Evolutionary conservation across 2,797 vertebrate genomes (phyloP).

Genomic region (Neosilurus hyrtlii): DNA sequence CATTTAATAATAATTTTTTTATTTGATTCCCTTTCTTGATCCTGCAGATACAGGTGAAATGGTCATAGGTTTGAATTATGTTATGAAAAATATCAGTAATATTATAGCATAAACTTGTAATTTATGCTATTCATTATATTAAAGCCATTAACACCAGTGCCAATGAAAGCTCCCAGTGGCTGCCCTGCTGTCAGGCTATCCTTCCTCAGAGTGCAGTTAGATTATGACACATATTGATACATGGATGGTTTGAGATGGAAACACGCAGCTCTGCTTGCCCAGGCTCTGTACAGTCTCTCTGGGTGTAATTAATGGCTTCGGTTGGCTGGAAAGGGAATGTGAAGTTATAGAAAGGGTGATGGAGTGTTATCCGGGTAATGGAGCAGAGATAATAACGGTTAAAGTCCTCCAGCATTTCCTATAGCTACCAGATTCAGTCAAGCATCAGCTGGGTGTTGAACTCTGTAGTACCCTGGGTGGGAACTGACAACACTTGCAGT

Average conservation of each 20-base stretch:
- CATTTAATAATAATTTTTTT: background rate
- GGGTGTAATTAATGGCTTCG: conserved; percentile 49
- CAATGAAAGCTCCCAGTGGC: conserved; percentile 4
- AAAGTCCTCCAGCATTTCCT: conserved; percentile 52
- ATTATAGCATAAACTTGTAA: background rate
- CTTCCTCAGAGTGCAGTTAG: conserved; percentile 34
- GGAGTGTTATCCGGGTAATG: conserved; percentile 47
- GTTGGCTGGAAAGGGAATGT: conserved; percentile 49
- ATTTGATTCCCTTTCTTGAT: background rate
- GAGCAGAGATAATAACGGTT: conserved; percentile 51
- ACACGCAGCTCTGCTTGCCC: conserved; percentile 30
- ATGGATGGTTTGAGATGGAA: conserved; percentile 38
- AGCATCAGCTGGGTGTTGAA: conserved; percentile 12
- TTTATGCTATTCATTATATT: conserved; percentile 2
- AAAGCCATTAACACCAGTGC: background rate
- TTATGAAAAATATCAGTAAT: background rate
- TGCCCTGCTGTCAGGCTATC: conserved; percentile 6
- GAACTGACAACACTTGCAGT: background rate
- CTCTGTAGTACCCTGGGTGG: background rate
- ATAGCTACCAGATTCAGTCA: conserved; percentile 34
- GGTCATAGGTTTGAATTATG: background rate
- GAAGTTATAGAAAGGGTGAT: conserved; percentile 43
- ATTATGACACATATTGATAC: conserved; percentile 44
- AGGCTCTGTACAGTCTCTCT: conserved; percentile 26
- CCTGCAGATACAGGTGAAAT: background rate